A percentile compares a stretch with the other conserved stretches of the same genome.
Conservation (phyloP, 2,888 invertebrate genomes). For the Saturnia pavonia region DNA sequence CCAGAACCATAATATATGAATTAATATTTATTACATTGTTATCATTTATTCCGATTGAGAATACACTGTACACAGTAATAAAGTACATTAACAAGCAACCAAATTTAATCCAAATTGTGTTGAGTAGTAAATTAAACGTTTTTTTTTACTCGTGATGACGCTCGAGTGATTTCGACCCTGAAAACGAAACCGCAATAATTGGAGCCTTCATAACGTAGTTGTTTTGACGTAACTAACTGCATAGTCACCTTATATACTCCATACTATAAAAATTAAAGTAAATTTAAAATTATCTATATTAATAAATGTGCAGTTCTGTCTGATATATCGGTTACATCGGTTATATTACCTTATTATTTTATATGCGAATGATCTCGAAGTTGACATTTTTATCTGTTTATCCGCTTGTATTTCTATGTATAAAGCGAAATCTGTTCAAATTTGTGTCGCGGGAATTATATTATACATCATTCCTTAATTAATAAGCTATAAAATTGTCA, state of each 20-base stretch:
- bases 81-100: not conserved
- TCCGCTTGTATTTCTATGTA: too few relatives aligned
- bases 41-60: not conserved
- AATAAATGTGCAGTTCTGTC: too few relatives aligned
- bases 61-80: not conserved
- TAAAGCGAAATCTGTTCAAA: too few relatives aligned
- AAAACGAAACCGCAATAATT: conserved; percentile 37
- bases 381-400: too few relatives aligned
- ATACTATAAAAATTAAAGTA: not conserved
- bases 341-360: too few relatives aligned
- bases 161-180: conserved; percentile 57
- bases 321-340: too few relatives aligned
- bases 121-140: conserved; percentile 53
- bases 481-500: too few relatives aligned
- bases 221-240: conserved; percentile 1
- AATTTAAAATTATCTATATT: not conserved
- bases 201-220: not conserved
- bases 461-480: too few relatives aligned
- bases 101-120: conserved; percentile 32
- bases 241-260: not conserved
- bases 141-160: conserved; percentile 50
- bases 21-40: not conserved
- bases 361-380: too few relatives aligned
- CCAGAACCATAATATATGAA: not conserved
- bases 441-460: too few relatives aligned